Conservation (phyloP, 2,888 invertebrate genomes). For the Creontiades dilutus region DNA sequence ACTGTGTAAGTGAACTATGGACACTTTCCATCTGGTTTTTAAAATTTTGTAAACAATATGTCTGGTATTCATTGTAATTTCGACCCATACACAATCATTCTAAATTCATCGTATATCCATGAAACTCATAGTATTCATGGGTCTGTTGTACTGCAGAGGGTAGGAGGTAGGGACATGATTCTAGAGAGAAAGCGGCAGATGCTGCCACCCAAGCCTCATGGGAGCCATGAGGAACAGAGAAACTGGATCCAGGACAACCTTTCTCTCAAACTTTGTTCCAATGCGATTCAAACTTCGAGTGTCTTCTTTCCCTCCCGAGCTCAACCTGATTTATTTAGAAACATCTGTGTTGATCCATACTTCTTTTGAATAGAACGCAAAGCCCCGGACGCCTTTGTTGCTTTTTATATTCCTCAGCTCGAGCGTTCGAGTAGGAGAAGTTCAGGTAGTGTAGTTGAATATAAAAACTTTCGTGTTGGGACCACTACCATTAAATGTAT, state of each 20-base stretch:
- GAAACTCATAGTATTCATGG: background rate
- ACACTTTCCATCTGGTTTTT: too few relatives aligned
- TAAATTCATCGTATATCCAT: too few relatives aligned
- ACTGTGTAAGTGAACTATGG: too few relatives aligned
- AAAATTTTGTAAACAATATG: too few relatives aligned
- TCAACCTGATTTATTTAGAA: constrained; percentile 39
- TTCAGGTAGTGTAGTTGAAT: background rate
- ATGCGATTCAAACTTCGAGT: constrained; percentile 31
- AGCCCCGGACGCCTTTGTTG: background rate
- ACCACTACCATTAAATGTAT: too few relatives aligned
- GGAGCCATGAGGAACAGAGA: background rate
- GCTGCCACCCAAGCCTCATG: background rate
- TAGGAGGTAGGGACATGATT: background rate
- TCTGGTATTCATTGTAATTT: too few relatives aligned
- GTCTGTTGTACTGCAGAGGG: background rate
- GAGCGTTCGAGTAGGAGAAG: background rate
- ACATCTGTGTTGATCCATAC: constrained; percentile 31
- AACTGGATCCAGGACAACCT: background rate
- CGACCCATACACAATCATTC: too few relatives aligned
- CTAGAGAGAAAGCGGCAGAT: background rate
- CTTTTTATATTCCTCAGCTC: background rate
- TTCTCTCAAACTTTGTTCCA: constrained; percentile 53
- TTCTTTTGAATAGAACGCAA: constrained; percentile 8
- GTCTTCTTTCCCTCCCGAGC: background rate
- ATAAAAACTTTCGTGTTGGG: background rate